Percentiles rank a stretch among this genome's conserved stretches.
These are phyloP conservation scores for Siniperca chuatsi DNA, from an alignment of 2,113 vertebrate genomes.

Conservation along the genomic window DNA sequence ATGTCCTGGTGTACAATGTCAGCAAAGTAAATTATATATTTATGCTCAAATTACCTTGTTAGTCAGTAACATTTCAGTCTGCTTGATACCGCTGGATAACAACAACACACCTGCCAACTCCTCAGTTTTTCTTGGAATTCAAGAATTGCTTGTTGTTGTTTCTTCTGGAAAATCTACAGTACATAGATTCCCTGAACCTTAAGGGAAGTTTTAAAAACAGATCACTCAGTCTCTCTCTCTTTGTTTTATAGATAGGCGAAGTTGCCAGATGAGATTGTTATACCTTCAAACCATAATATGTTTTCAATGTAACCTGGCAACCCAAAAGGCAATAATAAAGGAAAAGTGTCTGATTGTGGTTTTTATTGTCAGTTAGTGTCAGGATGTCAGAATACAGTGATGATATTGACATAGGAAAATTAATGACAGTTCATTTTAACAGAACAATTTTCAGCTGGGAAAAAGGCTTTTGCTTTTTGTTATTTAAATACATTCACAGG, in stretches of 20 bases:
- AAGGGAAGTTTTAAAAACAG: background rate
- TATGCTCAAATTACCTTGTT: slow-evolving; percentile 41
- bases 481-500: background rate
- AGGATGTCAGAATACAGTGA: background rate
- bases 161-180: background rate
- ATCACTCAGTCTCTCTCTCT: background rate
- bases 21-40: slow-evolving; percentile 22
- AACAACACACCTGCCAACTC: background rate
- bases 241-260: too few species aligned
- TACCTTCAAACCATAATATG: background rate
- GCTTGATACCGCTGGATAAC: background rate
- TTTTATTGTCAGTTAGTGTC: background rate
- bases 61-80: slow-evolving; percentile 26
- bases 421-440: background rate
- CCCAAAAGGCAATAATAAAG: background rate
- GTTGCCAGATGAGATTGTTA: background rate
- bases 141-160: background rate
- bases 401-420: background rate
- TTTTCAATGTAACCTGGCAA: background rate
- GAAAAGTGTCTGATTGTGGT: background rate
- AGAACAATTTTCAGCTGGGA: background rate
- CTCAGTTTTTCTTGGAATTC: background rate
- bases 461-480: background rate
- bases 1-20: background rate
- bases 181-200: background rate